A percentile compares a stretch with the other conserved stretches of the same genome.
These are phyloP conservation scores for Mus spicilegus DNA, from an alignment of 2,113 vertebrate species.

Conservation along the genomic window DNA sequence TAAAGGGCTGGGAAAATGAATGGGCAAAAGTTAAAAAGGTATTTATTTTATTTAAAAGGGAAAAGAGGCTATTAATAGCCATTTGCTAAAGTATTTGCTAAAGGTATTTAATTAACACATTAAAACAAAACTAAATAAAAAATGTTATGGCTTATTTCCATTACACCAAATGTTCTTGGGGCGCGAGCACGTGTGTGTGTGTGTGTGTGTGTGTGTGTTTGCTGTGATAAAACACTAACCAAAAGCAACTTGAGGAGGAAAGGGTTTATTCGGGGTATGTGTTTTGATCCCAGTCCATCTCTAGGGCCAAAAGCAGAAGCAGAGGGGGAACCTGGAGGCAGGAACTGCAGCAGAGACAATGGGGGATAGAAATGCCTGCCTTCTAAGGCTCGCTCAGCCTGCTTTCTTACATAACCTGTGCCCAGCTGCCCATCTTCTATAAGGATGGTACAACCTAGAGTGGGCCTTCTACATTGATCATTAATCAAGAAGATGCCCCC, in stretches of 20 bases:
- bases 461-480: neutral
- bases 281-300: neutral
- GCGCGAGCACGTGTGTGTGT: too few relatives aligned
- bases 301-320: too few relatives aligned
- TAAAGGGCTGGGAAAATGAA: conserved; percentile 15
- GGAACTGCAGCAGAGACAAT: neutral
- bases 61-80: neutral
- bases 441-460: neutral
- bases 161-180: conserved; percentile 21
- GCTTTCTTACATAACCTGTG: neutral
- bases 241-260: neutral
- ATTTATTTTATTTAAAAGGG: neutral
- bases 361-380: neutral
- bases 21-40: conserved; percentile 29
- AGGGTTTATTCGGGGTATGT: neutral
- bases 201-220: neutral
- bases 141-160: neutral
- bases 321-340: neutral
- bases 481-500: neutral
- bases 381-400: neutral
- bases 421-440: neutral
- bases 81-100: neutral
- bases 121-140: conserved; percentile 43
- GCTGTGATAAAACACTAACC: neutral
- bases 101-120: conserved; percentile 45